Conservation (phyloP, 1,140 invertebrate species). For the Magallana angulata region DNA sequence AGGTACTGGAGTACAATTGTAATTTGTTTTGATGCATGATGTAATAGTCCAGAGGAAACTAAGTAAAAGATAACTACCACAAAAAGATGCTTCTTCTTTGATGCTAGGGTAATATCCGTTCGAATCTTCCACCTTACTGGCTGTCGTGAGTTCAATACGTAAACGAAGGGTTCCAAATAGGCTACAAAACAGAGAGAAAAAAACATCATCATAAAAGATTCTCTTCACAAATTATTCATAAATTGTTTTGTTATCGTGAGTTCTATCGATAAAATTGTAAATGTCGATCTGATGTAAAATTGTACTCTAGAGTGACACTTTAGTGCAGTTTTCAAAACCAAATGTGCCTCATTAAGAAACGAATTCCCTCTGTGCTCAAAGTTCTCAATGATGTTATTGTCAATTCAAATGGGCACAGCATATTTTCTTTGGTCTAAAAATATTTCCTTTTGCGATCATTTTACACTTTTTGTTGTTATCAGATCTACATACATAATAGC, state of each 20-base stretch:
- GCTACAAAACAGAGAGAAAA: constrained; percentile 44
- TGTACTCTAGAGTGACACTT: constrained; percentile 9
- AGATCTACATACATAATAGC: too few species aligned
- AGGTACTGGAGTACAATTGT: too few species aligned
- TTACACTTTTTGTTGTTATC: neutral
- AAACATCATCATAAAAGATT: neutral
- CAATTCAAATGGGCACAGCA: neutral
- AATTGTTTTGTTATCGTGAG: neutral
- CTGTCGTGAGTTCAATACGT: constrained; percentile 56
- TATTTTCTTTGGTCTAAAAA: neutral
- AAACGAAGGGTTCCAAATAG: constrained; percentile 55
- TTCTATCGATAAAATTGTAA: constrained; percentile 20
- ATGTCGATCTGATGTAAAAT: constrained; percentile 7
- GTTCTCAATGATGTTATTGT: neutral
- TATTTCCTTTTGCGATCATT: neutral
- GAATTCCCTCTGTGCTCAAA: neutral
- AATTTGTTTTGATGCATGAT: too few species aligned
- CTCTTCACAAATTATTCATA: constrained; percentile 27
- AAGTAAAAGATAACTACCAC: constrained; percentile 45
- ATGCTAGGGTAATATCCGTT: constrained; percentile 51
- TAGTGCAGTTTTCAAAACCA: neutral
- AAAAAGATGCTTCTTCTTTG: constrained; percentile 52
- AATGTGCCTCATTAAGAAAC: neutral
- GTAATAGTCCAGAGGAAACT: too few species aligned
- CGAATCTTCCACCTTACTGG: constrained; percentile 59